These are phyloP conservation scores for Thyatira batis DNA, from an alignment of 2,888 invertebrate genomes.

Conservation along the genomic window DNA sequence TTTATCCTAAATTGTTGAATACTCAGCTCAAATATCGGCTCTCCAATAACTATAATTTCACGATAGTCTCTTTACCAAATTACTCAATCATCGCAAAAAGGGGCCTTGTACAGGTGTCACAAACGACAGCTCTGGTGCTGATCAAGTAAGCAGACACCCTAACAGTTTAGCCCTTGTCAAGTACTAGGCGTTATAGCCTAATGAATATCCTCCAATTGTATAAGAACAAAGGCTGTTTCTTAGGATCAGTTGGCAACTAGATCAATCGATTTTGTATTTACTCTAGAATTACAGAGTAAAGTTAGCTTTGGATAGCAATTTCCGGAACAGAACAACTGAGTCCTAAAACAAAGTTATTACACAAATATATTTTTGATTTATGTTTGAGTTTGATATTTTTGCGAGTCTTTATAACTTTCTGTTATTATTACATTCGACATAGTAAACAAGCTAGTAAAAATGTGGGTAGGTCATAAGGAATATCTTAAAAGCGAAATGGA, in stretches of 20 bases:
- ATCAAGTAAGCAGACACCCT: slow-evolving; percentile 31
- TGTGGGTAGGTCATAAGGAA: no score
- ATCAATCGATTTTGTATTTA: slow-evolving; percentile 3
- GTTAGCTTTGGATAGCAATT: not conserved
- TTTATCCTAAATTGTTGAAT: no score
- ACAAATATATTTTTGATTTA: not conserved
- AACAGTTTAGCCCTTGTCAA: slow-evolving; percentile 6
- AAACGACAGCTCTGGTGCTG: slow-evolving; percentile 33
- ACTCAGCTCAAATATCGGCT: no score
- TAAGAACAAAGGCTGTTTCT: slow-evolving; percentile 16
- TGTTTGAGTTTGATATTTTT: not conserved
- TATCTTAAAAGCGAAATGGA: no score
- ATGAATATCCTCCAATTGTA: slow-evolving; percentile 11
- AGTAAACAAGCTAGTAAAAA: not conserved
- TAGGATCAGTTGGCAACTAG: slow-evolving; percentile 7
- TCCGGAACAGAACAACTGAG: not conserved
- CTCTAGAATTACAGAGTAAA: not conserved
- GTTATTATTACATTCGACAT: not conserved
- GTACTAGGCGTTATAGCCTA: slow-evolving; percentile 9
- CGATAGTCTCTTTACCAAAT: not conserved
- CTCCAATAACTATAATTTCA: not conserved
- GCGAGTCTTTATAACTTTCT: not conserved
- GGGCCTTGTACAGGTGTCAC: slow-evolving; percentile 34
- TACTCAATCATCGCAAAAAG: not conserved
- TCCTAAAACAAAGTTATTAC: not conserved